phyloP scores from a whole-genome alignment of 2,888 invertebrate genomes.

The Philonicus albiceps region DNA sequence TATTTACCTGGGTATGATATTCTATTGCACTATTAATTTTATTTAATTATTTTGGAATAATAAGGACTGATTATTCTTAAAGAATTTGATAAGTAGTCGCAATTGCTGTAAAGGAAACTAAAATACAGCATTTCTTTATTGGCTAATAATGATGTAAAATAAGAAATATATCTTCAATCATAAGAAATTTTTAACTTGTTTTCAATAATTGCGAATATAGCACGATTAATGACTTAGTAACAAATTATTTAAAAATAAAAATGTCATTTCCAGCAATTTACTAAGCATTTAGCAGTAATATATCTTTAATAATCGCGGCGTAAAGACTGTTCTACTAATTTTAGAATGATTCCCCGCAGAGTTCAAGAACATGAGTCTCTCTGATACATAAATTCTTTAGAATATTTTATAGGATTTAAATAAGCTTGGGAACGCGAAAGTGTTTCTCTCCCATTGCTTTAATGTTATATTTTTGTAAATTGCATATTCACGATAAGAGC shows the following conservation, averaged over 20 bases:
- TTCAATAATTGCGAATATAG: neutral
- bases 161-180: neutral
- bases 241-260: neutral
- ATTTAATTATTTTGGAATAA: no score
- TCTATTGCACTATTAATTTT: no score
- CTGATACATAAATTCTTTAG: neutral
- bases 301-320: neutral
- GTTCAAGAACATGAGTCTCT: neutral
- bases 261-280: neutral
- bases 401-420: neutral
- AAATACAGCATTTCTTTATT: neutral
- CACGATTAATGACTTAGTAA: neutral
- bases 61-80: neutral
- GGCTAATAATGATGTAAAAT: neutral
- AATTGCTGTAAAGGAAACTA: neutral
- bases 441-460: neutral
- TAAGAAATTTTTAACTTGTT: neutral
- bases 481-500: neutral
- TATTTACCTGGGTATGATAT: neutral
- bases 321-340: neutral
- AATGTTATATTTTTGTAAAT: neutral
- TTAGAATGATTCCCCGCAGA: neutral
- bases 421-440: neutral
- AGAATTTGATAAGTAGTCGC: neutral
- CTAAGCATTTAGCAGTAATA: neutral